Base-by-base conservation (phyloP, 2,797 vertebrate species). In the Hydrophis major region DNA sequence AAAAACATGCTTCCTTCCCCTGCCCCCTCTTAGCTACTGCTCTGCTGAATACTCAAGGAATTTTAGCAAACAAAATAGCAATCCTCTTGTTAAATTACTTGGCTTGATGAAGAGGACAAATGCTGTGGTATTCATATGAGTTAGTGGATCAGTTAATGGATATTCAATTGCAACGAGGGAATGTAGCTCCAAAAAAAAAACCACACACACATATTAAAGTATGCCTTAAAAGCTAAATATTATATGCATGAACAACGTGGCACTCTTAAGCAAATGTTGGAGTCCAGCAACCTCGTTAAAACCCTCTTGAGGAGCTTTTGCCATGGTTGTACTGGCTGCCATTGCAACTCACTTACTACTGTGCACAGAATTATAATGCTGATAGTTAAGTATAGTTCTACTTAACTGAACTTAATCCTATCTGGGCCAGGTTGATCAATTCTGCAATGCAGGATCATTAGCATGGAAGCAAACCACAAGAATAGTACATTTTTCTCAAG, bases 1-100 rank as follows among this genome's bases (percentile, higher is more conserved):
- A 94, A 96, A 96, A 97, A 95, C 57, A 94, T 94, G 91, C 78
- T 90, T 27, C 0, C 92, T 69, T 83, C 27, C 94, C 3, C 25
- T 56, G 13, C 55, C 8, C 91, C 63, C 88, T 28, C 10, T 8
- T 4, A 13, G 61, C 59, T 91, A 78, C 74, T 90, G 92, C 61
- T 88, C 66, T 94, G 66, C 59, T 88, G 89, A 94, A 92, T 0
- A 55, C 59, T 83, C 61, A 4, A 93, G 53, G 78, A 89, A 0
- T 0, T 28, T 55, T 2, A 22, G 61, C 63, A 18, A 47, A 83
- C 74, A 66, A 2, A 47, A 4, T 83, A 95, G 55, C 3, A 92
- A 83, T 83, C 6, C n/a, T 94, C 12, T 74, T 59, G 74, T 78
- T 91, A 89, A 93, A 87, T 56, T 92, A 20, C 4, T 2, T 92